Conservation (phyloP, 2,113 vertebrate genomes). For the Notothenia rossii region DNA sequence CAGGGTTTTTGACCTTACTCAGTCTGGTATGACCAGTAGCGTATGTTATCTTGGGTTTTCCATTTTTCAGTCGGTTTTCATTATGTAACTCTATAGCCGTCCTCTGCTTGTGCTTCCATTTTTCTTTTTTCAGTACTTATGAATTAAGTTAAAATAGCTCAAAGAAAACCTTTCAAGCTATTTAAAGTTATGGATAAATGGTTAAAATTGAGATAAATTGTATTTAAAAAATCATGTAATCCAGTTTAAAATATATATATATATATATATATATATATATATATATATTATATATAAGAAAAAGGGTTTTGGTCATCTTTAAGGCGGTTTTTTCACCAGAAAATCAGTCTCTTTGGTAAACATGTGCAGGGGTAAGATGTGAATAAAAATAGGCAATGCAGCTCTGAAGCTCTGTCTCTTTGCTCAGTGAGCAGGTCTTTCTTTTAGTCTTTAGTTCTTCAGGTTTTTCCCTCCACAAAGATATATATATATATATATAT, state of each 20-base stretch:
- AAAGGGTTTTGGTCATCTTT: background rate
- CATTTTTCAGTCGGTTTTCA: background rate
- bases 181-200: background rate
- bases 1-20: background rate
- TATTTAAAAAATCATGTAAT: too few relatives aligned
- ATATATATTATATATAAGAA: too few relatives aligned
- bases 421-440: background rate
- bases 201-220: too few relatives aligned
- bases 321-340: too few relatives aligned
- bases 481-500: slow-evolving; percentile 57
- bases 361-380: background rate
- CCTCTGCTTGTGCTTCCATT: background rate
- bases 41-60: background rate
- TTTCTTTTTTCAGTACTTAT: too few relatives aligned
- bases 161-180: background rate
- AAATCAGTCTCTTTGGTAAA: background rate
- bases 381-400: slow-evolving; percentile 11
- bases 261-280: slow-evolving; percentile 30
- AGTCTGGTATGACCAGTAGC: background rate
- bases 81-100: background rate
- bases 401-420: background rate
- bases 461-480: slow-evolving; percentile 38
- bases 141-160: background rate
- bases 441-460: background rate
- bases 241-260: too few relatives aligned